Base-by-base conservation (phyloP, 2,888 invertebrate species). In the Alloplasta piceator region DNA sequence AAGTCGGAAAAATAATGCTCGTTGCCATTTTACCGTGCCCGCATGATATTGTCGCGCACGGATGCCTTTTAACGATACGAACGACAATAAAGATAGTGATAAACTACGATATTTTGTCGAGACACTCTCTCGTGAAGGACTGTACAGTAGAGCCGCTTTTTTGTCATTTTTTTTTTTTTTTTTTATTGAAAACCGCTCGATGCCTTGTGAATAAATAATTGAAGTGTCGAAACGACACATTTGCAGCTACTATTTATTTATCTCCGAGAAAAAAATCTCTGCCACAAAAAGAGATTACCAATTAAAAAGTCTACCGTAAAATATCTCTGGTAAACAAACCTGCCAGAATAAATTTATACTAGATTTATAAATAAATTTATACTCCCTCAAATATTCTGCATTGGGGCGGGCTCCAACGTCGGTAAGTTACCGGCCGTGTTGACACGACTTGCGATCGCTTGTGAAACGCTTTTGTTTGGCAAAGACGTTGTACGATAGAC, bases 11-110 rank as follows among this genome's bases (percentile, higher is more conserved):
- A 43, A 43, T 43, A 43, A 43, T 10, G 6, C 60, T 60, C 66
- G 74, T 78, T 78, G 81, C 66, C 61, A 67, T 71, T 67, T 60
- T 61, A 41, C 14, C 52, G 66, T 67, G 78, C 74, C 81, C 78
- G 81, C 80, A 80, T 67, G 26, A 26, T 26, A 26, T 80, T 52
- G 74, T 56, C 56, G 67, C 48, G 76, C 82, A 73, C 48, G 70
- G 14, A 68, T 77, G 73, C 70, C 73, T 77, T 67, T 52, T 43
- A 43, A 55, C 64, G 68, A 68, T 72, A 82, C 72, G 80, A 26
- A 64, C 64, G 41, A 80, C 73, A 82, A 80, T 80, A 73, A 73
- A 61, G 58, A 73, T 80, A 72, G 50, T 41, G 80, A 80, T 82
- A 71, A 38, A 48, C 55, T 50, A 61, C 66, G 61, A 70, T 55